phyloP scores from a whole-genome alignment of 2,888 invertebrate species.

The Elaeidobius kamerunicus region DNA sequence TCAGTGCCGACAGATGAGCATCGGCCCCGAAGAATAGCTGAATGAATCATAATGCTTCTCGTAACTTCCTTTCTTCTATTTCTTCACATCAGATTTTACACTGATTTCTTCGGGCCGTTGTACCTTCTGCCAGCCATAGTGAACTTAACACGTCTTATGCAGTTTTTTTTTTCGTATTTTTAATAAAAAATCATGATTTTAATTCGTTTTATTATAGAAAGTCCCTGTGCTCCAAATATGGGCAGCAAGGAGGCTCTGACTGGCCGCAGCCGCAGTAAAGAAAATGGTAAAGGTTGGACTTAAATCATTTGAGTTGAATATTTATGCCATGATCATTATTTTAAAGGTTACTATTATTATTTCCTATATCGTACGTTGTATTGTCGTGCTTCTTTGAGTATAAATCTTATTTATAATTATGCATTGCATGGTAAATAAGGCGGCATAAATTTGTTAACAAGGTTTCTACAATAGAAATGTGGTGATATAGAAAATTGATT shows the following conservation, averaged over 20 bases:
- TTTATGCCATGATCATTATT: constrained; percentile 10
- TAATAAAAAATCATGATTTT: too few species aligned
- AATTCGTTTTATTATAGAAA: too few species aligned
- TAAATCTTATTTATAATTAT: too few species aligned
- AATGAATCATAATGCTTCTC: constrained; percentile 25
- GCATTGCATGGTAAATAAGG: too few species aligned
- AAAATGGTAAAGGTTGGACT: constrained; percentile 22
- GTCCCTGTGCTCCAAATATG: too few species aligned
- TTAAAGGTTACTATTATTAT: constrained; percentile 14
- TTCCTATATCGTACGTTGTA: too few species aligned
- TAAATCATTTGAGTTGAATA: constrained; percentile 11
- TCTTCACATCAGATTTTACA: constrained; percentile 26
- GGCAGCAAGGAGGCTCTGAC: constrained; percentile 7
- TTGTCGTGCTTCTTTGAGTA: too few species aligned
- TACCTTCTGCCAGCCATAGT: constrained; percentile 6
- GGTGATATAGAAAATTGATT: too few species aligned
- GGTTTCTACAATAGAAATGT: too few species aligned
- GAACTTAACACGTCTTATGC: too few species aligned
- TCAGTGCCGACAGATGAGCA: constrained; percentile 26
- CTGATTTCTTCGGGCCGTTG: constrained; percentile 22
- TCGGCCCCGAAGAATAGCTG: constrained; percentile 24
- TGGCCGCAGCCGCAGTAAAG: constrained; percentile 11
- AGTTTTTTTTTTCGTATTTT: too few species aligned
- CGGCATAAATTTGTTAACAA: too few species aligned
- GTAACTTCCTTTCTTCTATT: constrained; percentile 25